Evolutionary conservation across 1,140 invertebrate species (phyloP), one percentile per base, ranked within the genome.

Genomic region (Bathynomus jamesi): DNA sequence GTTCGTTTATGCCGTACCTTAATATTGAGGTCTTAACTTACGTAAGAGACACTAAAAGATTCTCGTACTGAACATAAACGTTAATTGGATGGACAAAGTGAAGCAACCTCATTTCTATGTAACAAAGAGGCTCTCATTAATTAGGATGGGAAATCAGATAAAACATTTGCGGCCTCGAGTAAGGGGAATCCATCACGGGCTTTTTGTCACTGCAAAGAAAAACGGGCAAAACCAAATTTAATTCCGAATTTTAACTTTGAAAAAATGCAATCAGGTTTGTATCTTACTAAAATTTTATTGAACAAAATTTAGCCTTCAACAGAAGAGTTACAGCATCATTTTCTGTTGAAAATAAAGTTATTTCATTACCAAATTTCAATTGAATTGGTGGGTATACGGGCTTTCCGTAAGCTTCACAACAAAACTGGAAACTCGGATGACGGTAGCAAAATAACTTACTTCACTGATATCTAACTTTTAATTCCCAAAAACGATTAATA

Each of bases 131-230:
- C n/a, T n/a, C n/a, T n/a, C n/a, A n/a, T n/a, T n/a, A 17, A 17
- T 53, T 53, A 53, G 13, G 40, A 53, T 21, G 40, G 40, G 72
- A 76, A 76, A 61, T 76, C 70, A 29, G 75, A 73, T 32, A 76
- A 69, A 46, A 76, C 75, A 72, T 76, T 76, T 28, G 72, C 75
- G n/a, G 75, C 72, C 61, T 76, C 75, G 71, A 73, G 74, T 71
- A 76, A 73, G 65, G 75, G 63, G 75, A 76, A 53, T 76, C 75
- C 75, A 76, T 65, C 61, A 71, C 67, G 60, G 75, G 75, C 53
- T 76, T 76, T 73, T 76, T 71, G 69, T 76, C 75, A 68, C 75
- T 76, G 72, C 61, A 76, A 72, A 72, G 67, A 61, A 75, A 75
- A 64, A 64, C 11, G 46, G 11, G 11, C 11, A 53, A 53, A 53